Percentiles rank a stretch among this genome's conserved stretches.
Conservation (phyloP, 2,797 vertebrate genomes). For the Salmo trutta region DNA sequence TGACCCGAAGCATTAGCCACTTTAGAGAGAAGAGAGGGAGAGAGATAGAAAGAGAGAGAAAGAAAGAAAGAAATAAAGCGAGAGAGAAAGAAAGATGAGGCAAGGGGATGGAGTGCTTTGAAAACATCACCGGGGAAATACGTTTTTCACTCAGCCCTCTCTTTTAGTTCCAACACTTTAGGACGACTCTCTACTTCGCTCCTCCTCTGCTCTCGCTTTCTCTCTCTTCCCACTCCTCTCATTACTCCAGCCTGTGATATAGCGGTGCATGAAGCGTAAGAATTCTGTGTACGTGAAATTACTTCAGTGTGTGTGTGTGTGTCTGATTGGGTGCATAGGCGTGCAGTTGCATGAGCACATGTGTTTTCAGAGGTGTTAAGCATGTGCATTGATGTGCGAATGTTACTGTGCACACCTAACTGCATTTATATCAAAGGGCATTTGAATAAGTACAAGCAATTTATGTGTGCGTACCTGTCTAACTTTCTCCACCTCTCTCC, state of each 20-base stretch:
- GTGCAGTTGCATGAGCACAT: background rate
- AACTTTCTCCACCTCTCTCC: constrained; percentile 28
- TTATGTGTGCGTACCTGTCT: constrained; percentile 16
- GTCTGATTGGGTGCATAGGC: background rate
- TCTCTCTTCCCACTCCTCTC: constrained; percentile 30
- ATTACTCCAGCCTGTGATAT: constrained; percentile 58
- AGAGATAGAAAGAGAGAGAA: background rate
- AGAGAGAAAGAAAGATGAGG: background rate
- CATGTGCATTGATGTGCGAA: constrained; percentile 1
- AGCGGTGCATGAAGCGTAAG: constrained; percentile 47
- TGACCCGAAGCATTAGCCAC: constrained; percentile 58
- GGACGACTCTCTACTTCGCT: constrained; percentile 32
- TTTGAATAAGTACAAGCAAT: background rate
- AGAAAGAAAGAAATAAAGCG: background rate
- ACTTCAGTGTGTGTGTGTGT: constrained; percentile 20
- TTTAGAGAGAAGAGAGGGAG: constrained; percentile 52
- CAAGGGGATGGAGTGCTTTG: constrained; percentile 58
- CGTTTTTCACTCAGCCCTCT: constrained; percentile 38
- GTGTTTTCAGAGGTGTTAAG: background rate
- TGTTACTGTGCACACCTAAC: too few species aligned
- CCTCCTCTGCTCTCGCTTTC: constrained; percentile 32
- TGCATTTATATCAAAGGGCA: too few species aligned
- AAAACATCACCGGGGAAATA: constrained; percentile 48
- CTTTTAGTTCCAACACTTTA: constrained; percentile 48
- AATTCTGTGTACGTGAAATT: constrained; percentile 54